Evolutionary conservation across 2,888 invertebrate genomes (phyloP).

Genomic region (Sceliomorpha sp.): DNA sequence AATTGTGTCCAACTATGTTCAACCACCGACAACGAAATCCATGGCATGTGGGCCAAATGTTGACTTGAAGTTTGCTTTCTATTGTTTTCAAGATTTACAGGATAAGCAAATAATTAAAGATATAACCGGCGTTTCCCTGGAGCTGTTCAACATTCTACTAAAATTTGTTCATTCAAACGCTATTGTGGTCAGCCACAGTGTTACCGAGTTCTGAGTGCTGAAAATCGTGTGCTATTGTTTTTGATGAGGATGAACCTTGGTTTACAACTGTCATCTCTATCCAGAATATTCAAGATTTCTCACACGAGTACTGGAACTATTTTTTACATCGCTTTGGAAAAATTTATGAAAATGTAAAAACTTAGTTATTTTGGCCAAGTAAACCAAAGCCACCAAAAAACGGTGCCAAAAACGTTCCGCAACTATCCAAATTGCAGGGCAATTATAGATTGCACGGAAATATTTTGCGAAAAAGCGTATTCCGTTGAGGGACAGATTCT

Average conservation of each 20-base stretch:
- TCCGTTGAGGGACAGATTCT: too few species aligned
- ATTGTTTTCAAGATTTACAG: slow-evolving; percentile 2
- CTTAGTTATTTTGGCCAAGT: too few species aligned
- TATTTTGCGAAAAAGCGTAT: too few species aligned
- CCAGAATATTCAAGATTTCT: too few species aligned
- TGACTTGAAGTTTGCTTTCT: slow-evolving; percentile 4
- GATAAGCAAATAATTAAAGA: slow-evolving; percentile 1
- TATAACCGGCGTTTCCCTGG: not conserved
- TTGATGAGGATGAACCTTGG: not conserved
- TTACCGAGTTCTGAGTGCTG: slow-evolving; percentile 1
- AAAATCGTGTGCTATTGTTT: slow-evolving; percentile 1
- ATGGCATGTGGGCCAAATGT: not conserved
- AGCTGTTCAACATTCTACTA: not conserved
- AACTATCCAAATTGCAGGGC: slow-evolving; percentile 2
- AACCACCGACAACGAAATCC: slow-evolving; percentile 1
- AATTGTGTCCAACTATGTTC: not conserved
- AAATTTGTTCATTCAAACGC: slow-evolving; percentile 3
- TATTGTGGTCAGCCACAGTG: slow-evolving; percentile 7
- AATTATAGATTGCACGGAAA: not conserved
- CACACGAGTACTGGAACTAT: not conserved
- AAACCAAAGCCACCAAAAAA: slow-evolving; percentile 2
- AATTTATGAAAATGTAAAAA: not conserved
- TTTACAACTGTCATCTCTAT: too few species aligned
- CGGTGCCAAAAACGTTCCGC: not conserved
- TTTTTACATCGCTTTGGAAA: not conserved